Conservation (phyloP, 2,797 vertebrate genomes). For the Alauda arvensis region DNA sequence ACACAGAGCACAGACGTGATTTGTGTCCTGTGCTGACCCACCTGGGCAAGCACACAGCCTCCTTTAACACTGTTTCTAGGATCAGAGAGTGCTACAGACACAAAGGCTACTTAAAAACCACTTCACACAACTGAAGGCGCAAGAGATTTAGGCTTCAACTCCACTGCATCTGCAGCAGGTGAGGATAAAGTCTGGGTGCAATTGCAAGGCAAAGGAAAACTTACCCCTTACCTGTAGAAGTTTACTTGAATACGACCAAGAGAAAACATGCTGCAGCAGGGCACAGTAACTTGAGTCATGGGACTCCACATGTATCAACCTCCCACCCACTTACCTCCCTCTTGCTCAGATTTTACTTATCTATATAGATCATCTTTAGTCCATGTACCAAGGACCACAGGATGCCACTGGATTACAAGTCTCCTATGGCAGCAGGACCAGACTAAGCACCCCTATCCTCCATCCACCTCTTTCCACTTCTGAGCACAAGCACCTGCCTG, state of each 20-base stretch:
- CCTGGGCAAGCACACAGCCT: neutral
- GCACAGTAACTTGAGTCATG: neutral
- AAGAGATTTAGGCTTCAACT: neutral
- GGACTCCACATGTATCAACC: neutral
- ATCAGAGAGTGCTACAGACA: neutral
- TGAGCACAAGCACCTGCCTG: neutral
- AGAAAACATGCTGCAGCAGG: neutral
- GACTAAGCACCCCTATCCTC: neutral
- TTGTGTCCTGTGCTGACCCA: neutral
- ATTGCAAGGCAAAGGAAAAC: neutral
- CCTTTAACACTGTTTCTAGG: neutral
- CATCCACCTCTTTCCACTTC: neutral
- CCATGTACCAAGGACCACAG: accelerated
- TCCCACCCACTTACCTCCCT: neutral
- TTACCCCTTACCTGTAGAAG: neutral
- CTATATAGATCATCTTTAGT: accelerated
- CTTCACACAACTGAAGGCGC: neutral
- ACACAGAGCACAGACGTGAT: neutral
- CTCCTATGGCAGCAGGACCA: neutral
- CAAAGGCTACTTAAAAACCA: neutral
- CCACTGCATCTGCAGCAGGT: neutral
- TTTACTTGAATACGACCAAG: neutral
- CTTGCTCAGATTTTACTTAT: neutral
- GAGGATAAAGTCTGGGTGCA: neutral
- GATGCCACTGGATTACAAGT: neutral